Evolutionary conservation across 2,888 invertebrate genomes (phyloP).

Genomic region (Cordilura impudica): DNA sequence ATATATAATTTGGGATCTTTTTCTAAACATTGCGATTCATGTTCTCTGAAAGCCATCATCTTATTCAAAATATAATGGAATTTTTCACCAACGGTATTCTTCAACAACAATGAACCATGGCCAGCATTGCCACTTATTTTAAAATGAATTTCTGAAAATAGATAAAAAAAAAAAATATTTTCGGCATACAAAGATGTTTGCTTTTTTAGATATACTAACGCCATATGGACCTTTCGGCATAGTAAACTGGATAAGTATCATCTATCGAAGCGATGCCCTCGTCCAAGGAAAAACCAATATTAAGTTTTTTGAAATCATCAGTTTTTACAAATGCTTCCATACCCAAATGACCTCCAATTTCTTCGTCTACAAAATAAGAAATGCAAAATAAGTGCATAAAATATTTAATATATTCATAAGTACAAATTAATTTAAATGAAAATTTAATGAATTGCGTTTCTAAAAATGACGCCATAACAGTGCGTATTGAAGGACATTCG

Average conservation of each 20-base stretch:
- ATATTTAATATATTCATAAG: no score
- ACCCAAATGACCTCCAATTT: conserved; percentile 84
- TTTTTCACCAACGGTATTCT: conserved; percentile 86
- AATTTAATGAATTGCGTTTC: no score
- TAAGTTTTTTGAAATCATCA: conserved; percentile 83
- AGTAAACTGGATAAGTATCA: conserved; percentile 81
- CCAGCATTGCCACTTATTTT: conserved; percentile 84
- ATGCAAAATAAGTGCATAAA: no score
- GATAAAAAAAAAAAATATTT: neutral
- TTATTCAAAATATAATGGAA: conserved; percentile 81
- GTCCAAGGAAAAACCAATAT: conserved; percentile 87
- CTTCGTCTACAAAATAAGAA: conserved; percentile 75
- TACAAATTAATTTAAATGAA: no score
- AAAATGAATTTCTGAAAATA: conserved; percentile 80
- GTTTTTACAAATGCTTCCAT: conserved; percentile 84
- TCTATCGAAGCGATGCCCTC: conserved; percentile 86
- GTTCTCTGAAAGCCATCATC: conserved; percentile 81
- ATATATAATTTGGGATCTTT: conserved; percentile 78
- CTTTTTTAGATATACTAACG: conserved; percentile 78
- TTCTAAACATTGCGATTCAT: conserved; percentile 80
- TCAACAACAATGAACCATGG: conserved; percentile 84
- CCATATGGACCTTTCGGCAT: conserved; percentile 83
- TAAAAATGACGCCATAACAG: no score
- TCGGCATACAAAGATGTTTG: neutral
- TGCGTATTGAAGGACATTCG: no score